Evolutionary conservation across 2,797 vertebrate genomes (phyloP).

Genomic region (Ptychadena robeensis): DNA sequence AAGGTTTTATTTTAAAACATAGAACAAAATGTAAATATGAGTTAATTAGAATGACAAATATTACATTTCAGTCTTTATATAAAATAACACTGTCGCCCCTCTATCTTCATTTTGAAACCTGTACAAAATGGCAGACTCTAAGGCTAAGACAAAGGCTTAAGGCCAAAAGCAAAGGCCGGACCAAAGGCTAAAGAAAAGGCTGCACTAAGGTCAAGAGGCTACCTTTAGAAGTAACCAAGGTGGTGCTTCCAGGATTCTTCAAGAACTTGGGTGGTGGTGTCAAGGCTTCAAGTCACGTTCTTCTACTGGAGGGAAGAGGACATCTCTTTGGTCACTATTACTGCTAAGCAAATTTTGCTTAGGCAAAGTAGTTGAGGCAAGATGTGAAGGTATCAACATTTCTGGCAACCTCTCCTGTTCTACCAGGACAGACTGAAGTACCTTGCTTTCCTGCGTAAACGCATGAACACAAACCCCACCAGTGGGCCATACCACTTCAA

Average conservation of each 20-base stretch:
- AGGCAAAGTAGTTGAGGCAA: conserved; percentile 91
- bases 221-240: conserved; percentile 75
- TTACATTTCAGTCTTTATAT: no score
- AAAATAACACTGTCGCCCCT: no score
- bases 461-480: conserved; percentile 98
- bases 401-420: conserved; percentile 95
- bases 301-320: conserved; percentile 87
- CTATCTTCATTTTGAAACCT: no score
- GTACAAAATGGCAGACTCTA: no score
- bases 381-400: conserved; percentile 94
- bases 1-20: no score
- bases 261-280: conserved; percentile 90
- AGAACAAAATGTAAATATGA: no score
- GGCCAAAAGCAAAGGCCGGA: no score
- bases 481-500: conserved; percentile 94
- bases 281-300: conserved; percentile 90
- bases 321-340: conserved; percentile 91
- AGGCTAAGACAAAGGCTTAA: no score
- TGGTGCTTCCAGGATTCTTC: conserved; percentile 91
- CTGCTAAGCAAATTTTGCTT: conserved; percentile 88
- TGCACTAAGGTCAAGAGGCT: conserved; percentile 82
- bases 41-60: no score
- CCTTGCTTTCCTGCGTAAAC: conserved; percentile 90
- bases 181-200: no score
- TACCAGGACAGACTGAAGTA: conserved; percentile 95